Percentiles rank a stretch among this genome's conserved stretches.
Evolutionary conservation across 2,888 invertebrate species (phyloP).

Genomic region (Aelia acuminata): DNA sequence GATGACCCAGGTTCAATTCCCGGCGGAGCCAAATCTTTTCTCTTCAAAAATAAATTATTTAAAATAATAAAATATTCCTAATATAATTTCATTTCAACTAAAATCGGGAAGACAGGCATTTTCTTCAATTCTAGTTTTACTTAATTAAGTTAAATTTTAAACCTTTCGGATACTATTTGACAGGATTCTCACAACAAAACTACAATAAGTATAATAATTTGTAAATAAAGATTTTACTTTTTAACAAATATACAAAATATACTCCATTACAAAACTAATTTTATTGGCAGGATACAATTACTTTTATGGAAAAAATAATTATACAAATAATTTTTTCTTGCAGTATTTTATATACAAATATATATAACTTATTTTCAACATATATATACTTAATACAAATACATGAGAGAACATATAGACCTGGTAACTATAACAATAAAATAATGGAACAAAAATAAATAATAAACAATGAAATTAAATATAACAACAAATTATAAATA

Average conservation of each 20-base stretch:
- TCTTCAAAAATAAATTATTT: too few species aligned
- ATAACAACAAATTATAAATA: constrained; percentile 24
- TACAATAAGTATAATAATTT: not conserved
- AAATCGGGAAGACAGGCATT: too few species aligned
- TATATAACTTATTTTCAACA: not conserved
- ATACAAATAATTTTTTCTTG: not conserved
- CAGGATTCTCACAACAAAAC: not conserved
- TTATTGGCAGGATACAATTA: constrained; percentile 34
- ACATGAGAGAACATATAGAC: not conserved
- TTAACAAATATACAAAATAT: constrained; percentile 28
- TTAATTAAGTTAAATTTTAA: not conserved
- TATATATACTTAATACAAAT: not conserved
- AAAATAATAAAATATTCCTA: too few species aligned
- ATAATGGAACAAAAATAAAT: not conserved
- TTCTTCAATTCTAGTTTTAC: too few species aligned
- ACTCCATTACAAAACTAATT: constrained; percentile 35
- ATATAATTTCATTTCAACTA: too few species aligned
- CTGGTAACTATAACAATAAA: not conserved
- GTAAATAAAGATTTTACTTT: constrained; percentile 16
- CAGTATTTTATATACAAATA: not conserved
- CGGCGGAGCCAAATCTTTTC: too few species aligned
- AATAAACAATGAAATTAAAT: not conserved
- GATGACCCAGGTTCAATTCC: too few species aligned
- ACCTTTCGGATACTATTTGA: not conserved
- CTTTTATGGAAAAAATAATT: not conserved